Percentiles rank a stretch among this genome's conserved stretches.
These are phyloP conservation scores for Heteronetta atricapilla DNA, from an alignment of 2,113 vertebrate species.

Conservation along the genomic window DNA sequence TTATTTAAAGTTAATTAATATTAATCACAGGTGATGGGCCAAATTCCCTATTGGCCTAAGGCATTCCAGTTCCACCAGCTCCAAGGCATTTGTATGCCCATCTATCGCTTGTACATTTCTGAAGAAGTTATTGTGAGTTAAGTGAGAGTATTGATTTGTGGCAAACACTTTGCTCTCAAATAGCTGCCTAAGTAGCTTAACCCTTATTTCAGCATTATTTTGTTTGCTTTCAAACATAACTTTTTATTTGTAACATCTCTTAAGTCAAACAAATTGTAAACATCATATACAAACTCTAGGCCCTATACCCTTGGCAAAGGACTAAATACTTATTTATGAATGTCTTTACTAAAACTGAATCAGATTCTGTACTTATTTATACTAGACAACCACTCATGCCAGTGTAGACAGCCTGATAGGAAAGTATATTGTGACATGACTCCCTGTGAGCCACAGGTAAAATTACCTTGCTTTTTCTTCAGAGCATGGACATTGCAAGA, in stretches of 20 bases:
- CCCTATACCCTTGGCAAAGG: background rate
- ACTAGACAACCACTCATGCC: background rate
- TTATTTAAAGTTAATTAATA: slow-evolving; percentile 2
- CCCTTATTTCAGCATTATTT: background rate
- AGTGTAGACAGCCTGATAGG: background rate
- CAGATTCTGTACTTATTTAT: background rate
- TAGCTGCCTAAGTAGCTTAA: background rate
- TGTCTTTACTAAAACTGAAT: background rate
- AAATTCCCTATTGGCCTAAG: background rate
- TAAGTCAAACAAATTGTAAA: background rate
- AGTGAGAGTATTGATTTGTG: slow-evolving; percentile 7
- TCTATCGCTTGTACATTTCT: background rate
- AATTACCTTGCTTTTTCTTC: background rate
- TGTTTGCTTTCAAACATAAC: background rate
- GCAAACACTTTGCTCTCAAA: background rate
- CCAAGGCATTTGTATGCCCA: background rate
- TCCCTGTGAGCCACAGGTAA: background rate
- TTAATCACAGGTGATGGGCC: background rate
- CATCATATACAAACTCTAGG: fast-evolving
- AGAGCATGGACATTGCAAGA: background rate
- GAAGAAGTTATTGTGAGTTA: background rate
- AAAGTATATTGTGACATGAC: background rate
- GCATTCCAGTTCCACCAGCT: background rate
- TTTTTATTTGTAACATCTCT: background rate
- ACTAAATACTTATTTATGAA: background rate